A percentile compares a stretch with the other conserved stretches of the same genome.
Evolutionary conservation across 1,140 invertebrate genomes (phyloP).

Genomic region (Zaprionus tsacasi): DNA sequence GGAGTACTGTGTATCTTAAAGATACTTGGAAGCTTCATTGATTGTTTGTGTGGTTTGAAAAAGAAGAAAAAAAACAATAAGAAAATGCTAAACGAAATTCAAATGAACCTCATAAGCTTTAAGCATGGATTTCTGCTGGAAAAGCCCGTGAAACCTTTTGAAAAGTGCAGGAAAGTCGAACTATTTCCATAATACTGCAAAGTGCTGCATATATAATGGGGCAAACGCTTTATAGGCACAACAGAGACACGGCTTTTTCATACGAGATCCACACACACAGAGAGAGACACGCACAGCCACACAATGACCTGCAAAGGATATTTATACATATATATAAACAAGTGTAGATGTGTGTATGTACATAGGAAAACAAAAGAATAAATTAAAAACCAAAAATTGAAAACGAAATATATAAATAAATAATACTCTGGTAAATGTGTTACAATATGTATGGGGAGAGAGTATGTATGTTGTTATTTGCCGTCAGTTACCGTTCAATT

Average conservation of each 20-base stretch:
- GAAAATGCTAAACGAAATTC: conserved; percentile 45
- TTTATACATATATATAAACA: conserved; percentile 15
- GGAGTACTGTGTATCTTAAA: background rate
- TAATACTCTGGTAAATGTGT: conserved; percentile 33
- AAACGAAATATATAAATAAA: conserved; percentile 1
- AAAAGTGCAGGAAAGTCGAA: conserved; percentile 33
- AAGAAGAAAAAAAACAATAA: conserved; percentile 16
- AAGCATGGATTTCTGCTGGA: conserved; percentile 37
- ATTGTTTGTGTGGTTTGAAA: background rate
- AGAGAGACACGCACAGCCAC: conserved; percentile 21
- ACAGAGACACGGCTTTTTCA: conserved; percentile 21
- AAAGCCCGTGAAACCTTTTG: conserved; percentile 25
- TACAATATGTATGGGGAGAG: conserved; percentile 31
- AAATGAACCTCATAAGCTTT: conserved; percentile 75
- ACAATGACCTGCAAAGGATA: conserved; percentile 28
- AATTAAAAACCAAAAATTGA: conserved; percentile 11
- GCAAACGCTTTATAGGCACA: conserved; percentile 54
- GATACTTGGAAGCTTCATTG: background rate
- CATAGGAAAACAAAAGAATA: conserved; percentile 10
- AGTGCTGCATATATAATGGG: conserved; percentile 62
- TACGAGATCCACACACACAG: conserved; percentile 34
- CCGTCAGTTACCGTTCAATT: conserved; percentile 72
- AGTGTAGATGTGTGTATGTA: conserved; percentile 28
- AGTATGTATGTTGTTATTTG: conserved; percentile 65
- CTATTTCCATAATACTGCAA: conserved; percentile 33